These are phyloP conservation scores for Adoxophyes honmai DNA, from an alignment of 1,140 invertebrate genomes.

Conservation along the genomic window DNA sequence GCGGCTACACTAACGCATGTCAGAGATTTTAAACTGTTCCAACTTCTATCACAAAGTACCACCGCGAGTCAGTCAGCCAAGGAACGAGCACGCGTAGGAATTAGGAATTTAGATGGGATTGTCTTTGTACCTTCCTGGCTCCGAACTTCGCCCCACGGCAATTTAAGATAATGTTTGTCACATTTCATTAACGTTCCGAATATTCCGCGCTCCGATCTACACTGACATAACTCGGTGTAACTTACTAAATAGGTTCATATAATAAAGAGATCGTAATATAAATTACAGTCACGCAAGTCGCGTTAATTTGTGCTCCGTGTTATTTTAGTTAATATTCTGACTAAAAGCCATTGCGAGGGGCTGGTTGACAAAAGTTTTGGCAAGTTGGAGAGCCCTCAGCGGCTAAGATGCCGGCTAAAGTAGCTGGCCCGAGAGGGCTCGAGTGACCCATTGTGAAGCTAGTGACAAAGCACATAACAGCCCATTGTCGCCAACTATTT, in stretches of 20 bases:
- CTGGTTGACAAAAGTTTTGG: constrained; percentile 10
- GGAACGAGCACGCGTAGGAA: not conserved
- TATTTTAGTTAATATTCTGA: constrained; percentile 10
- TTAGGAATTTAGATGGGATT: constrained; percentile 4
- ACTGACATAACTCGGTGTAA: not conserved
- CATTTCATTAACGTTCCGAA: constrained; percentile 7
- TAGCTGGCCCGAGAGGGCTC: not conserved
- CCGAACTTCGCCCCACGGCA: not conserved
- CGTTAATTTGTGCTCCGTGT: not conserved
- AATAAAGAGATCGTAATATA: constrained; percentile 11
- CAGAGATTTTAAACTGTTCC: too few species aligned
- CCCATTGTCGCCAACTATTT: not conserved
- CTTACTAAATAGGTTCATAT: not conserved
- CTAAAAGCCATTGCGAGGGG: constrained; percentile 7
- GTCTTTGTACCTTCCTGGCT: not conserved
- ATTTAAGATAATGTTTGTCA: not conserved
- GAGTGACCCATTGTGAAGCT: constrained; percentile 6
- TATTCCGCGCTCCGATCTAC: not conserved
- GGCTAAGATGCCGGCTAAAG: constrained; percentile 11
- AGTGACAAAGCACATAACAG: constrained; percentile 11
- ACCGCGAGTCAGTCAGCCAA: not conserved
- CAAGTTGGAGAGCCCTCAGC: not conserved
- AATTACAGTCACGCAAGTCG: not conserved
- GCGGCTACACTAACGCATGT: too few species aligned
- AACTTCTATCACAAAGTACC: too few species aligned